Conservation (phyloP, 2,888 invertebrate species). For the Phaonia tiefii region DNA sequence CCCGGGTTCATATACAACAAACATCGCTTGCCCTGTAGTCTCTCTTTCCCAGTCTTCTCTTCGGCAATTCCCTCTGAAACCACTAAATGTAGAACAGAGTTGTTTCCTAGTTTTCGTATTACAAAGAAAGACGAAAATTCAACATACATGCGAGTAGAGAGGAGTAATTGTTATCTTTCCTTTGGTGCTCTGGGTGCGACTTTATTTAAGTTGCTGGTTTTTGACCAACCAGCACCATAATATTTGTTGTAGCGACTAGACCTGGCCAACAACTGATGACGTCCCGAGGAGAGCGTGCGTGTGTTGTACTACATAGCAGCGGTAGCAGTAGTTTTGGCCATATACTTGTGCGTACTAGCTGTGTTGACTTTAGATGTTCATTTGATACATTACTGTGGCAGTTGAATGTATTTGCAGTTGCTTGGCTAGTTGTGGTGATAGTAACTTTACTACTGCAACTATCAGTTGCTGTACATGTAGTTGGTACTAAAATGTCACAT, state of each 20-base stretch:
- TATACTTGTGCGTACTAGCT: neutral
- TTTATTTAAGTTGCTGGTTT: conserved; percentile 46
- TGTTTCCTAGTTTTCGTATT: conserved; percentile 23
- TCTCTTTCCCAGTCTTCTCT: neutral
- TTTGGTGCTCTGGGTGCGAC: conserved; percentile 39
- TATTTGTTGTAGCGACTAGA: conserved; percentile 34
- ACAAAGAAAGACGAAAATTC: conserved; percentile 11
- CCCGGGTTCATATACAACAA: conserved; percentile 22
- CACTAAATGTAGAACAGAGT: conserved; percentile 15
- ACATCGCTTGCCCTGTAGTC: neutral
- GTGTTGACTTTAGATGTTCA: conserved; percentile 22
- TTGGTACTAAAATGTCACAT: neutral
- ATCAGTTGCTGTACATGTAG: no score
- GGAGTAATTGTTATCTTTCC: conserved; percentile 22
- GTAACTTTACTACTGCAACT: conserved; percentile 18
- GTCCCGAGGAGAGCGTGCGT: neutral
- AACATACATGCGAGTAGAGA: neutral
- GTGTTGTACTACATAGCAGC: neutral
- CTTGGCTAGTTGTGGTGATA: neutral
- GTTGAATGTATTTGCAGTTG: neutral
- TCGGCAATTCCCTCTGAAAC: neutral
- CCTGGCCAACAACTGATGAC: neutral
- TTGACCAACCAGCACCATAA: conserved; percentile 49
- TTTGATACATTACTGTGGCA: conserved; percentile 32
- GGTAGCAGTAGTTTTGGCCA: no score